A percentile compares a stretch with the other conserved stretches of the same genome.
phyloP scores from a whole-genome alignment of 2,888 invertebrate species.

The Glyphotaelius pellucidus region DNA sequence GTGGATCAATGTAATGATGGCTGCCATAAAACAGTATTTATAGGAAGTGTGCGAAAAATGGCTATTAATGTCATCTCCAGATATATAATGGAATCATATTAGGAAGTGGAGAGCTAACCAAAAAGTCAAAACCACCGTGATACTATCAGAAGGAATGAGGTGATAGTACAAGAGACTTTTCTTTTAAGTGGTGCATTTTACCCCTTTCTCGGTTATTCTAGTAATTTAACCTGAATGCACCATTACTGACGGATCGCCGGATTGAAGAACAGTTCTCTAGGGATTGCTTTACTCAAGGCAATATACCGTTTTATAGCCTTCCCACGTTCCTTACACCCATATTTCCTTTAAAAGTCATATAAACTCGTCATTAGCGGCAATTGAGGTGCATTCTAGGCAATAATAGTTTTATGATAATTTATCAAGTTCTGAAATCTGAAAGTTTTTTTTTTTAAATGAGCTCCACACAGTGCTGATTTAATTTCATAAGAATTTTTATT shows the following conservation, averaged over 20 bases:
- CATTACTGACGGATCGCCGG: slow-evolving; percentile 22
- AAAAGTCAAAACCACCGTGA: neutral
- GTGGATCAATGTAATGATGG: slow-evolving; percentile 50
- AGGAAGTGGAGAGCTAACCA: neutral
- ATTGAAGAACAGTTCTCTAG: slow-evolving; percentile 35
- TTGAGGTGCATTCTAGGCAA: neutral
- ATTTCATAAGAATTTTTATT: neutral
- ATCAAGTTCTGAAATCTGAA: neutral
- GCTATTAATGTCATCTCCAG: slow-evolving; percentile 18
- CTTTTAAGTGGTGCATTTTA: slow-evolving; percentile 9
- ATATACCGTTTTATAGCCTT: slow-evolving; percentile 54
- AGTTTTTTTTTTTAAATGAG: no score
- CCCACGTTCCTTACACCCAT: slow-evolving; percentile 33
- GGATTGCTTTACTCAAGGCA: slow-evolving; percentile 32
- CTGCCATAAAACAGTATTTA: slow-evolving; percentile 59
- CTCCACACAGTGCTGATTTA: neutral
- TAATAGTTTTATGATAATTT: no score
- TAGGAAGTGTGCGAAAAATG: slow-evolving; percentile 50
- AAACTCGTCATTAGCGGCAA: neutral
- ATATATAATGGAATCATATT: neutral
- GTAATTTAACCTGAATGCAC: neutral
- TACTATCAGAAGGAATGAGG: neutral
- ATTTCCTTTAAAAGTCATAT: neutral
- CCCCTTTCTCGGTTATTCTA: neutral
- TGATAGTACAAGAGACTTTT: slow-evolving; percentile 14